phyloP scores from a whole-genome alignment of 2,113 vertebrate genomes.

The Pollachius pollachius region DNA sequence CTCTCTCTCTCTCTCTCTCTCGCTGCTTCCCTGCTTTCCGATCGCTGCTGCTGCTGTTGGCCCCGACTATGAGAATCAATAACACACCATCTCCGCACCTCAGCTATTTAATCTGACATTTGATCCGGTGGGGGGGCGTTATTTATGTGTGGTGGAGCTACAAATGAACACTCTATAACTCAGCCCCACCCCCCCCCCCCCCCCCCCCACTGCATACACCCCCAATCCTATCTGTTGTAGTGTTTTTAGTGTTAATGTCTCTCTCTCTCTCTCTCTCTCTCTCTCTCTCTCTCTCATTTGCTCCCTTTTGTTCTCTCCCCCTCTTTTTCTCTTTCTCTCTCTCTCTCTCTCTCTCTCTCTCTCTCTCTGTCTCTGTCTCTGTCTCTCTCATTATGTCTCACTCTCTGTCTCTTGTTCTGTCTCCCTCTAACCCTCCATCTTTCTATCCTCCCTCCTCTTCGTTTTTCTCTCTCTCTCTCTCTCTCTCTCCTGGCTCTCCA shows the following conservation, averaged over 20 bases:
- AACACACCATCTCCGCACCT: slow-evolving; percentile 28
- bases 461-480: no score
- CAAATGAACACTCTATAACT: slow-evolving; percentile 30
- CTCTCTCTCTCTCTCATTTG: background rate
- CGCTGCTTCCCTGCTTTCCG: background rate
- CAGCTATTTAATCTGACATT: slow-evolving; percentile 50
- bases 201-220: background rate
- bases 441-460: no score
- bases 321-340: background rate
- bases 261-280: background rate
- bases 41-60: background rate
- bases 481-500: no score
- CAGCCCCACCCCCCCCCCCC: background rate
- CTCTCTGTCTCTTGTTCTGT: no score
- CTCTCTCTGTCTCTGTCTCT: background rate
- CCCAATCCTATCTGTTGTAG: no score
- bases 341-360: background rate
- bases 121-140: slow-evolving; percentile 42
- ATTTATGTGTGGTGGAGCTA: slow-evolving; percentile 35
- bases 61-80: slow-evolving; percentile 43
- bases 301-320: background rate
- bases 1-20: slow-evolving; percentile 10
- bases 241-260: background rate
- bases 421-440: no score
- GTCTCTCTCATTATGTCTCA: background rate